Percentiles rank a stretch among this genome's conserved stretches.
Conservation (phyloP, 2,113 vertebrate species). For the Callipepla squamata region DNA sequence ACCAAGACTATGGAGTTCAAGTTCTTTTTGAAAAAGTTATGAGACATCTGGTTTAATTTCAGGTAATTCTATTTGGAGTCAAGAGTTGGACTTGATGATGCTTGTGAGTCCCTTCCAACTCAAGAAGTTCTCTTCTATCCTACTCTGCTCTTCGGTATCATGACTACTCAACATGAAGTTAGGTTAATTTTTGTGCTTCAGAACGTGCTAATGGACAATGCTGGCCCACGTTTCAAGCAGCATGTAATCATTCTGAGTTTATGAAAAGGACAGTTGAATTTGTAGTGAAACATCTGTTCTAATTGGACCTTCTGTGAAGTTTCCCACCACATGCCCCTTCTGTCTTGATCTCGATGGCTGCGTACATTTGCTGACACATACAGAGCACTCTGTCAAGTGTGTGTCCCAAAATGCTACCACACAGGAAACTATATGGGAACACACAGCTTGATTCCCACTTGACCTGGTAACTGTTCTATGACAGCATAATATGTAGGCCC, state of each 20-base stretch:
- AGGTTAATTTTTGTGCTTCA: neutral
- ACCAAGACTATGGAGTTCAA: neutral
- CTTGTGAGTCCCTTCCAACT: neutral
- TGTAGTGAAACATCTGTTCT: neutral
- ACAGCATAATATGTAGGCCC: too few species aligned
- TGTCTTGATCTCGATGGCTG: accelerated
- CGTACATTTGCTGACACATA: neutral
- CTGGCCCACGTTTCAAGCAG: neutral
- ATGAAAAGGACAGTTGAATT: neutral
- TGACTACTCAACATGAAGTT: neutral
- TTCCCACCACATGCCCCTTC: neutral
- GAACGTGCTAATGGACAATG: neutral
- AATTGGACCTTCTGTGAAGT: neutral
- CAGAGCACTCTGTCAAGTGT: neutral
- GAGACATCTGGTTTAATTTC: neutral
- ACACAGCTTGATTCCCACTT: neutral
- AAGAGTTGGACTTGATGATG: neutral
- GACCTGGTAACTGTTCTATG: neutral
- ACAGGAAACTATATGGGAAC: neutral
- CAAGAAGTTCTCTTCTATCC: neutral
- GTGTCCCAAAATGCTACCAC: accelerated
- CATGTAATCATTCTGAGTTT: neutral
- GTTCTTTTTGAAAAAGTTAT: neutral
- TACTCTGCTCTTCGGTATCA: neutral
- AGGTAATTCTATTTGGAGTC: neutral